Evolutionary conservation across 2,888 invertebrate genomes (phyloP).

Genomic region (Mimumesa dahlbomi): DNA sequence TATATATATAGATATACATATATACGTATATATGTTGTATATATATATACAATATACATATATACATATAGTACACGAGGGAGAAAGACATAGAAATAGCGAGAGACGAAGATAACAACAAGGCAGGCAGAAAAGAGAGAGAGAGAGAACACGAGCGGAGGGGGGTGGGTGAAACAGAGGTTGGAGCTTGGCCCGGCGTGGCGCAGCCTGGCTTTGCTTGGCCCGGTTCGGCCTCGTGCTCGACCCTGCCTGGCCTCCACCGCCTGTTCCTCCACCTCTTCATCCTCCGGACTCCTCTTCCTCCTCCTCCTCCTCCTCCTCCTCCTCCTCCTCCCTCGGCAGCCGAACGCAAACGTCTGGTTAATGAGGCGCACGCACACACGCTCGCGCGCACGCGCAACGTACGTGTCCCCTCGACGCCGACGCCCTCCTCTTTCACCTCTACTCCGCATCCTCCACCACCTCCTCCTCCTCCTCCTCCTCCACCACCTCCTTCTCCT

Average conservation of each 20-base stretch:
- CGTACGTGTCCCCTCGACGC: constrained; percentile 63
- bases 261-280: constrained; percentile 37
- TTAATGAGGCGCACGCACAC: constrained; percentile 75
- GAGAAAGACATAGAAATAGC: constrained; percentile 46
- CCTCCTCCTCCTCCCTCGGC: constrained; percentile 36
- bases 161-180: constrained; percentile 34
- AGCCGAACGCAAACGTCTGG: constrained; percentile 69
- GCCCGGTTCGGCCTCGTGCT: constrained; percentile 51
- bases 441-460: constrained; percentile 31
- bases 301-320: constrained; percentile 7
- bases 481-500: constrained; percentile 52
- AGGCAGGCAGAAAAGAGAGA: constrained; percentile 4
- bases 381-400: constrained; percentile 72
- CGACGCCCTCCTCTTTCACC: constrained; percentile 51
- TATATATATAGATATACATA: too few species aligned
- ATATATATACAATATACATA: too few species aligned
- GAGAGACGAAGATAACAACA: constrained; percentile 54
- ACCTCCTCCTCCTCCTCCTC: constrained; percentile 33
- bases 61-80: constrained; percentile 8
- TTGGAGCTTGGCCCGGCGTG: constrained; percentile 59
- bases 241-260: constrained; percentile 61
- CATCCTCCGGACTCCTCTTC: constrained; percentile 26
- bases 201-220: constrained; percentile 43
- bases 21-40: too few species aligned
- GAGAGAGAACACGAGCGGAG: constrained; percentile 12